phyloP scores from a whole-genome alignment of 2,113 vertebrate genomes.

The Empidonax alnorum region DNA sequence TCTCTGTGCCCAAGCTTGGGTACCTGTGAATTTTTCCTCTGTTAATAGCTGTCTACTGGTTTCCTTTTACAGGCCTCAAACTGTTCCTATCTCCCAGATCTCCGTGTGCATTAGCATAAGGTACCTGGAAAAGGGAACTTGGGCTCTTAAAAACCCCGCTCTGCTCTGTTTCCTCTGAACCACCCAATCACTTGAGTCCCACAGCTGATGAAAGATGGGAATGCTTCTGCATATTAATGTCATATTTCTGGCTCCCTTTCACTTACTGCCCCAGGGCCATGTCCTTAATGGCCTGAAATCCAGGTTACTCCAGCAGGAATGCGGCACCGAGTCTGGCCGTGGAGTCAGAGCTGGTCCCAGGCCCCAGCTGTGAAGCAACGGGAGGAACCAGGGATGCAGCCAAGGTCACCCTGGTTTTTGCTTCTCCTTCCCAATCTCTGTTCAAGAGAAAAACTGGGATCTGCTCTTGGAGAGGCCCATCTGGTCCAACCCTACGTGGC shows the following conservation, averaged over 20 bases:
- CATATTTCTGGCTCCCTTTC: background rate
- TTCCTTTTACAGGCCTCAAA: conserved; percentile 42
- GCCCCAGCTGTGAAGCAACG: background rate
- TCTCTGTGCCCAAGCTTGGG: background rate
- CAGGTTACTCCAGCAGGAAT: background rate
- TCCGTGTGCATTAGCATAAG: conserved; percentile 25
- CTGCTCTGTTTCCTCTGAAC: background rate
- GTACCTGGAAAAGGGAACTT: background rate
- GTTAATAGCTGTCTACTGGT: conserved; percentile 38
- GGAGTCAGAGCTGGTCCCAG: background rate
- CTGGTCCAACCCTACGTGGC: background rate
- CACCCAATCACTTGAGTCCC: background rate
- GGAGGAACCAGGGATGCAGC: background rate
- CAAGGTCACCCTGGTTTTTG: background rate
- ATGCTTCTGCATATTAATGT: background rate
- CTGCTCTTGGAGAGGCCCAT: background rate
- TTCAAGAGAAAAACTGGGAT: background rate
- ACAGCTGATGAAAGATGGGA: background rate
- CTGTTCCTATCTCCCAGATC: conserved; percentile 39
- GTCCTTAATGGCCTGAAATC: background rate
- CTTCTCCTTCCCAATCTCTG: background rate
- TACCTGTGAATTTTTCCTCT: conserved; percentile 55
- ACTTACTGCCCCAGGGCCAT: background rate
- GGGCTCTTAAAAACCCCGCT: background rate
- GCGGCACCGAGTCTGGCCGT: background rate